Conservation (phyloP, 2,113 vertebrate species). For the Periophthalmus modestus region DNA sequence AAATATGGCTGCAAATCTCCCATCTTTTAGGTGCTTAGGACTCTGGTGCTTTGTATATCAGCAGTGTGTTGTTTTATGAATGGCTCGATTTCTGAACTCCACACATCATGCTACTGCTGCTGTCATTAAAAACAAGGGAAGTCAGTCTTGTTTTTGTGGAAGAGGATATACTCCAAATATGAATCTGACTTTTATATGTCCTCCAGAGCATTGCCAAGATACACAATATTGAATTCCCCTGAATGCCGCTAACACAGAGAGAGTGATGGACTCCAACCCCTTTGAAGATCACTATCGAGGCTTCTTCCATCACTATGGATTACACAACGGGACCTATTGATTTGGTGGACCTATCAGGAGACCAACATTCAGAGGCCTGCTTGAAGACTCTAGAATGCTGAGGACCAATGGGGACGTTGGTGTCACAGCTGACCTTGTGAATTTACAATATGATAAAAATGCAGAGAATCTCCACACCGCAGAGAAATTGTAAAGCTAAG, state of each 20-base stretch:
- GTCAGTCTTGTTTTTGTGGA: conserved; percentile 14
- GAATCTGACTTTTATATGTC: conserved; percentile 56
- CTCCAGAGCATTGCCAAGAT: conserved; percentile 27
- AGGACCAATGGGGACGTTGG: conserved; percentile 36
- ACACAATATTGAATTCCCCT: conserved; percentile 42
- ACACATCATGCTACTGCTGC: conserved; percentile 22
- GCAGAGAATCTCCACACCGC: conserved; percentile 13
- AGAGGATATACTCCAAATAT: conserved; percentile 29
- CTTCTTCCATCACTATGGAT: conserved; percentile 39
- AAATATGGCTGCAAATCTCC: not conserved
- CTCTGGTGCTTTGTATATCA: conserved; percentile 19
- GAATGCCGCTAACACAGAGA: conserved; percentile 41
- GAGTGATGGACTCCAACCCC: conserved; percentile 43
- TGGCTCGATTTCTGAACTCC: conserved; percentile 5
- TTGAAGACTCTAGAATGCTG: conserved; percentile 33
- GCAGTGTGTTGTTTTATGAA: conserved; percentile 5
- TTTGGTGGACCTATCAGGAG: conserved; percentile 31
- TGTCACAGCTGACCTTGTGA: conserved; percentile 15
- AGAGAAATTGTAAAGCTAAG: conserved; percentile 17
- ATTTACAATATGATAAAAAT: not conserved
- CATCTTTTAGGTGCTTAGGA: conserved; percentile 4
- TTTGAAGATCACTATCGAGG: conserved; percentile 55
- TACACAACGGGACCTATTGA: conserved; percentile 48
- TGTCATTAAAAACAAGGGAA: conserved; percentile 15
- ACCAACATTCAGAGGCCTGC: conserved; percentile 6